These are phyloP conservation scores for Aeoliscus strigatus DNA, from an alignment of 2,797 vertebrate genomes.

Conservation along the genomic window DNA sequence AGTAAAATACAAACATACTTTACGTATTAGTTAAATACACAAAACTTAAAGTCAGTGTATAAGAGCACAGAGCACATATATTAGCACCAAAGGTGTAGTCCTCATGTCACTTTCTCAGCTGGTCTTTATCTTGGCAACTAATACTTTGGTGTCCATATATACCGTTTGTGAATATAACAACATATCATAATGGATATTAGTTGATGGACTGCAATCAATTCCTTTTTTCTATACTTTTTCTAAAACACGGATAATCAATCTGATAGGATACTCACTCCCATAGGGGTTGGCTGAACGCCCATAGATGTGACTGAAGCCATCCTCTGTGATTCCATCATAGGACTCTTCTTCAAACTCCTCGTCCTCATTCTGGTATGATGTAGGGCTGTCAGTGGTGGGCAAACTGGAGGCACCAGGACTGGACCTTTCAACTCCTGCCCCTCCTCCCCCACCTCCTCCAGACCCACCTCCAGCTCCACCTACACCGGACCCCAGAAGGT, in stretches of 20 bases:
- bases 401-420: conserved; percentile 93
- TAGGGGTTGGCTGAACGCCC: conserved; percentile 85
- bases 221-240: too few relatives aligned
- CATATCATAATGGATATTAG: too few relatives aligned
- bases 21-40: too few relatives aligned
- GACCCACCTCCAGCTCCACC: conserved; percentile 37
- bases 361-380: conserved; percentile 96
- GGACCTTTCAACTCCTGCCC: conserved; percentile 76
- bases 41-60: too few relatives aligned
- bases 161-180: too few relatives aligned
- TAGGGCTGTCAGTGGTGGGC: conserved; percentile 96
- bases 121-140: too few relatives aligned
- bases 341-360: conserved; percentile 95
- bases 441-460: conserved; percentile 27
- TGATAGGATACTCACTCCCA: conserved; percentile 77
- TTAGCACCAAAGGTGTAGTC: too few relatives aligned
- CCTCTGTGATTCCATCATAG: conserved; percentile 89
- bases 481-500: conserved; percentile 64
- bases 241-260: conserved; percentile 3
- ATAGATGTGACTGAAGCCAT: conserved; percentile 89
- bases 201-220: conserved; percentile 2
- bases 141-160: too few relatives aligned
- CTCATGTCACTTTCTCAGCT: too few relatives aligned
- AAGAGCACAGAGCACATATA: too few relatives aligned
- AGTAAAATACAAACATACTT: too few relatives aligned